Evolutionary conservation across 2,888 invertebrate genomes (phyloP), one percentile per base, ranked within the genome.

Genomic region (Drosophila multiciliata): DNA sequence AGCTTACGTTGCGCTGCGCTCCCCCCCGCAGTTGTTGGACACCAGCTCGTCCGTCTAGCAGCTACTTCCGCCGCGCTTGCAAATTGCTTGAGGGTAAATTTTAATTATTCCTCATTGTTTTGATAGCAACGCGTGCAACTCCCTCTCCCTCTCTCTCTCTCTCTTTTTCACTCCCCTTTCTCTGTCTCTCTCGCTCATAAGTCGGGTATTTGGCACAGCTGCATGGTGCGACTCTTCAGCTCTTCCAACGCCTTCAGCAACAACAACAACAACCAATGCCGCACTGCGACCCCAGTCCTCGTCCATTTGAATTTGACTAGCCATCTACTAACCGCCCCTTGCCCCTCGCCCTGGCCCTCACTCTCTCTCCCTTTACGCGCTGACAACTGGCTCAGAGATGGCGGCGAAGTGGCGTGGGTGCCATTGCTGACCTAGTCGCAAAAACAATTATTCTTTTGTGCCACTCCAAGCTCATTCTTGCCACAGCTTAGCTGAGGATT

Each of bases 31-130:
- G 54, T 55, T 57, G 67, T 71, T 65, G 66, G 62, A 60, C 53
- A 52, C 50, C 63, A 52, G 61, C n/a, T 32, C 29, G 32, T 57
- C 29, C 65, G 68, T 57, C 67, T 65, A 63, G 52, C 64, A 63
- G 80, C 82, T 76, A 76, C 79, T 86, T 86, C 81, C 83, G 81
- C 73, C 62, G 61, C 69, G 83, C 73, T 76, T 69, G 83, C 89
- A 89, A 89, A 90, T 89, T 88, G 89, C 83, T 88, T 80, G 89
- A 80, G 90, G 90, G 87, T 83, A 81, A 87, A 90, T 90, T 90
- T 89, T 90, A 90, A 90, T 90, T 90, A 90, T 88, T 88, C 89
- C 77, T 90, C 89, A 90, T 90, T 90, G 90, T 90, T 88, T 84
- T 87, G 87, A 87, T 84, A 86, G 82, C 72, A 74, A 73, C 78